Percentiles rank a stretch among this genome's conserved stretches.
phyloP scores from a whole-genome alignment of 2,113 vertebrate species.

The Channa maculata region DNA sequence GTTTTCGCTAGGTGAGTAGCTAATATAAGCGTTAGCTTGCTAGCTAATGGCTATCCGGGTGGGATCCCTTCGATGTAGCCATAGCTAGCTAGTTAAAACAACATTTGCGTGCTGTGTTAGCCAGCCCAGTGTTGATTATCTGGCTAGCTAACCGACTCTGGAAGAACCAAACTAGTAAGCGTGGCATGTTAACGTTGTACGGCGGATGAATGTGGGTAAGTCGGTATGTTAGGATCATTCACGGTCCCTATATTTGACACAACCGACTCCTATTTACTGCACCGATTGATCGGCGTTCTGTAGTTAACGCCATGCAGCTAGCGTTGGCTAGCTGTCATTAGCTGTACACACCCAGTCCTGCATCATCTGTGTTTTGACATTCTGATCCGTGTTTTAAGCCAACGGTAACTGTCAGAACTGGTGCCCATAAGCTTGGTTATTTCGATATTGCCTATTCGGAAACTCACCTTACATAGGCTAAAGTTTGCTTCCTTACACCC shows the following conservation, averaged over 20 bases:
- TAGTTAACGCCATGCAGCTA: conserved; percentile 46
- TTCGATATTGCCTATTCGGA: too few relatives aligned
- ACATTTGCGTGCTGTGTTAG: conserved; percentile 29
- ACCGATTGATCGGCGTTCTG: neutral
- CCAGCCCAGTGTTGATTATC: conserved; percentile 39
- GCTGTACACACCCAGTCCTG: conserved; percentile 79
- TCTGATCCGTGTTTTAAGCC: conserved; percentile 4
- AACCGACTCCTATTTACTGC: neutral
- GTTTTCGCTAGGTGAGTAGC: conserved; percentile 52
- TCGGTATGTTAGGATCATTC: neutral
- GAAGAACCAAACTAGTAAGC: conserved; percentile 49
- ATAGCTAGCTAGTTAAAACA: conserved; percentile 28
- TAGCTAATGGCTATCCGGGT: conserved; percentile 42
- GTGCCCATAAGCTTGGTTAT: accelerated
- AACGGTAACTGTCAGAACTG: neutral
- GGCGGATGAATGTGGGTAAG: neutral
- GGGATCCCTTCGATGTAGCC: conserved; percentile 68
- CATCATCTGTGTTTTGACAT: conserved; percentile 45
- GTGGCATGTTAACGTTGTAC: neutral
- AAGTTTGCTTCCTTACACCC: too few relatives aligned
- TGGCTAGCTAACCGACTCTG: conserved; percentile 34
- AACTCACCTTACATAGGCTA: neutral
- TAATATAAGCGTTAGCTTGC: conserved; percentile 37
- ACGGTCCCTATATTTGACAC: neutral
- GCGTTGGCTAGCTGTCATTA: conserved; percentile 67